phyloP scores from a whole-genome alignment of 2,888 invertebrate species.

The Heliconius sara region DNA sequence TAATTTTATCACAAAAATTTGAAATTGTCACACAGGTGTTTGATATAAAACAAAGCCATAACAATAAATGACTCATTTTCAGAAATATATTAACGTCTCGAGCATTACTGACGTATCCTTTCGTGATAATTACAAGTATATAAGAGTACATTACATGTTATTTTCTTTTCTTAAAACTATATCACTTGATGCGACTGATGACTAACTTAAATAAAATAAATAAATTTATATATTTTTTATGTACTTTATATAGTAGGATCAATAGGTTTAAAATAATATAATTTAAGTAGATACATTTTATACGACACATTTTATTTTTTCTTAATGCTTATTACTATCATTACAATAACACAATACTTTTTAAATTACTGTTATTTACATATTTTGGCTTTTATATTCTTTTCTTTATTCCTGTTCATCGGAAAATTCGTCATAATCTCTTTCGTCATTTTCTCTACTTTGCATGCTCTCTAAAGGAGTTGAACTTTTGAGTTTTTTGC shows the following conservation, averaged over 20 bases:
- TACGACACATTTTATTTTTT: background rate
- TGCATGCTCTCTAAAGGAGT: constrained; percentile 53
- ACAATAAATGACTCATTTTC: constrained; percentile 45
- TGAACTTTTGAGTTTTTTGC: constrained; percentile 42
- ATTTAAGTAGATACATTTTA: background rate
- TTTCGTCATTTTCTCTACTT: constrained; percentile 55
- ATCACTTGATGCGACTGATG: too few species aligned
- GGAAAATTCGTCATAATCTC: constrained; percentile 47
- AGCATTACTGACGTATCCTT: constrained; percentile 20
- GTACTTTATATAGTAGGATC: background rate
- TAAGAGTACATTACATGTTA: too few species aligned
- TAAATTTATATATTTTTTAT: background rate
- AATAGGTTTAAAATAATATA: background rate
- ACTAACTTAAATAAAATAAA: too few species aligned
- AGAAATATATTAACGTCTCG: constrained; percentile 21
- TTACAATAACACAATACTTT: background rate
- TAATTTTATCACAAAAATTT: constrained; percentile 46
- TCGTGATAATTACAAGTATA: background rate
- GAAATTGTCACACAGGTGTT: constrained; percentile 49
- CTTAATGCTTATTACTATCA: background rate
- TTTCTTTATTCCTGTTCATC: constrained; percentile 45
- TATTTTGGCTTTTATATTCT: background rate
- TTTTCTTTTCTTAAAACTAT: too few species aligned
- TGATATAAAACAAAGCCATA: constrained; percentile 48
- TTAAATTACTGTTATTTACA: background rate